Base-by-base conservation (phyloP, 2,113 vertebrate species). In the Gorilla gorilla region DNA sequence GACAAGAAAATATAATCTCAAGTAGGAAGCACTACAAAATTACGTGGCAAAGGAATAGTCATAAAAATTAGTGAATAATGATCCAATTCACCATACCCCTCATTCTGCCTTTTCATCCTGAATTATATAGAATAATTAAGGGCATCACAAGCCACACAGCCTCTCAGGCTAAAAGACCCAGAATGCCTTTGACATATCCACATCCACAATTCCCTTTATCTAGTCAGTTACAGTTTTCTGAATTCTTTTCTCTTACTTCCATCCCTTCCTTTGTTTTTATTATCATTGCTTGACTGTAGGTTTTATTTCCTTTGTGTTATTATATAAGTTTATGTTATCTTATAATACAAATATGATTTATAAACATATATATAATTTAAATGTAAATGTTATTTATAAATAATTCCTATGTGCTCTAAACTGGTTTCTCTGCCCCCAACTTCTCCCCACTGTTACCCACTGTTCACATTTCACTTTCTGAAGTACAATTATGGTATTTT, bases 401-500 rank as follows among this genome's bases (percentile, higher is more conserved):
- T 43, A 57, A n/a, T 35, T n/a, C 1, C 10, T 61, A 25, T 55
- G 18, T 57, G 30, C 30, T 87, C 16, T 83, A 48, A 89, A 89
- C 11, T 73, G 1, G 9, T 22, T 20, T 35, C n/a, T 3, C 16
- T 64, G 20, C 1, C 2, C 23, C 22, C 2, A 72, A 6, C 2
- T 20, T 84, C 30, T 68, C 32, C n/a, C 27, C 75, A 9, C 16
- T 61, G 2, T 78, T 59, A n/a, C 35, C 20, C 11, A 43, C 27
- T 23, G 0, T 50, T 5, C n/a, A 40, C 17, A 59, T 83, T 92
- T 70, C 22, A 48, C 43, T 45, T 97, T 94, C 30, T 40, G 48
- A 75, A 20, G 6, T 14, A 35, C 4, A 87, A 17, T 90, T 93
- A 35, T 78, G n/a, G 6, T 45, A 43, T 66, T 79, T 57, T 43